These are phyloP conservation scores for Pantherophis guttatus DNA, from an alignment of 2,113 vertebrate genomes.

Conservation along the genomic window DNA sequence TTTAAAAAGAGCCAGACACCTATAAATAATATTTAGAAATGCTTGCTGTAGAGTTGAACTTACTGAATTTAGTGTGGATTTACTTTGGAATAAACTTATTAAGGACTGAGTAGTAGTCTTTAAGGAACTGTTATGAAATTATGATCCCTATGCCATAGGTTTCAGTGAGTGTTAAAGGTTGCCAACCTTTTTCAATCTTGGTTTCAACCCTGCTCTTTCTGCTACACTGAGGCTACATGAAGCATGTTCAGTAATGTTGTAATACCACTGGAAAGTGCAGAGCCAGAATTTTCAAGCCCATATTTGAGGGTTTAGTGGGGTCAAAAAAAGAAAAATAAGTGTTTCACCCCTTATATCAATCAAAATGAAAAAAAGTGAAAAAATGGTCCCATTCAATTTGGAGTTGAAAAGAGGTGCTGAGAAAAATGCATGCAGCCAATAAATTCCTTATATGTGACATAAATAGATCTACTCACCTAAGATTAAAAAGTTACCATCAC, in stretches of 20 bases:
- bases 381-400: background rate
- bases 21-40: slow-evolving; percentile 52
- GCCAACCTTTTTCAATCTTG: background rate
- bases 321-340: background rate
- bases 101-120: background rate
- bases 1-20: slow-evolving; percentile 43
- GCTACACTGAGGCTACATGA: background rate
- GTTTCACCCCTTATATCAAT: background rate
- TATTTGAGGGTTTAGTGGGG: background rate
- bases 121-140: background rate
- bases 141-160: background rate
- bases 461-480: background rate
- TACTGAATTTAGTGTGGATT: background rate
- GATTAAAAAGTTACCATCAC: background rate
- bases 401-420: background rate
- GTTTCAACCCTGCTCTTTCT: background rate
- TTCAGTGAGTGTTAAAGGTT: background rate
- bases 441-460: background rate
- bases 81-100: background rate
- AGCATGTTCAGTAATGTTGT: background rate
- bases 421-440: background rate
- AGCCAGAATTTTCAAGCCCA: background rate
- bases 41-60: background rate
- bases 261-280: background rate
- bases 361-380: background rate